Conservation (phyloP, 2,113 vertebrate genomes). For the Zeus faber region DNA sequence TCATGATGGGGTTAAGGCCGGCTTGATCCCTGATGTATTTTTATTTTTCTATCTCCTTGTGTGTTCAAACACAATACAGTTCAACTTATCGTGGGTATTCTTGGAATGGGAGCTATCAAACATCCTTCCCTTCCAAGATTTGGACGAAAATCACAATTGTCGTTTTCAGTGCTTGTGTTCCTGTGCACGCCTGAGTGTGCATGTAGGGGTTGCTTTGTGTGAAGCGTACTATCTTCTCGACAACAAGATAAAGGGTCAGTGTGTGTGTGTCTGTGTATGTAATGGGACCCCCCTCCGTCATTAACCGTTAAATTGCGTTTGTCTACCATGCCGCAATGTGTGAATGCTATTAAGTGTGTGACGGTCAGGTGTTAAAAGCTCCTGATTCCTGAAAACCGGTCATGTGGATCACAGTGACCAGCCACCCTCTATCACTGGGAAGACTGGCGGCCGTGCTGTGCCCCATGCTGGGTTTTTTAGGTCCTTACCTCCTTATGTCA, state of each 20-base stretch:
- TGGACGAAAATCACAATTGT: not conserved
- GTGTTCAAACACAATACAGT: not conserved
- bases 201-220: not conserved
- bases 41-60: not conserved
- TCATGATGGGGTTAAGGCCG: not conserved
- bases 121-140: not conserved
- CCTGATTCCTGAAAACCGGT: not conserved
- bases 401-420: too few relatives aligned
- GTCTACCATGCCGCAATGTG: too few relatives aligned
- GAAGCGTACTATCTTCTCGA: too few relatives aligned
- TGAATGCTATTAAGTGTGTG: not conserved
- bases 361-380: constrained; percentile 7
- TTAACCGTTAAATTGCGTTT: not conserved
- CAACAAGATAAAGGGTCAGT: too few relatives aligned
- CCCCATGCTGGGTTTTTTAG: too few relatives aligned
- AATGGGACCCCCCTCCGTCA: not conserved
- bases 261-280: too few relatives aligned
- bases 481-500: too few relatives aligned
- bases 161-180: not conserved
- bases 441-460: too few relatives aligned
- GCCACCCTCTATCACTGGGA: too few relatives aligned
- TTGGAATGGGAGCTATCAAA: not conserved
- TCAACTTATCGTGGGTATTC: not conserved
- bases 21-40: not conserved
- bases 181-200: not conserved